Conservation (phyloP, 2,888 invertebrate genomes). For the Heteromurus nitidus region DNA sequence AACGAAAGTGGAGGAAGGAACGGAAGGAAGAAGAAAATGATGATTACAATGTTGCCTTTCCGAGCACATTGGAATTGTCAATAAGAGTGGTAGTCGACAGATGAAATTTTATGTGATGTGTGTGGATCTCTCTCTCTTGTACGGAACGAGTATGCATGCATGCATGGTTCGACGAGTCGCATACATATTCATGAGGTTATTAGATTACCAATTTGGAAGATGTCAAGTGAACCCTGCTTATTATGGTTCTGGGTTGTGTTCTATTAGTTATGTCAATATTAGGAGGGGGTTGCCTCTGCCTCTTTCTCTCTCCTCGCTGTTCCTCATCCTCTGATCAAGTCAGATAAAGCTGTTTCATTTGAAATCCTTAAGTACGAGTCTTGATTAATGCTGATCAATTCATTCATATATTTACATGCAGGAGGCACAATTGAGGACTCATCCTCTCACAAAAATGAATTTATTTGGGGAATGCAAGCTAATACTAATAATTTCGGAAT, state of each 20-base stretch:
- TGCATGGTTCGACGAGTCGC: not conserved
- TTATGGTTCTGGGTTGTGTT: not conserved
- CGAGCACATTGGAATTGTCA: slow-evolving; percentile 48
- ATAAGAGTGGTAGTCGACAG: too few species aligned
- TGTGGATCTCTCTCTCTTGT: too few species aligned
- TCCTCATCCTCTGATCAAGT: not conserved
- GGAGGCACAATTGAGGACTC: too few species aligned
- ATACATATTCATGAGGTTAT: slow-evolving; percentile 68
- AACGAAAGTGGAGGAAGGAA: not conserved
- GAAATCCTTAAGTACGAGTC: not conserved
- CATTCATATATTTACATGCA: not conserved
- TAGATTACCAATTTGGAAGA: slow-evolving; percentile 62
- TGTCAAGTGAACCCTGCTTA: slow-evolving; percentile 60
- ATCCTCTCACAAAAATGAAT: not conserved
- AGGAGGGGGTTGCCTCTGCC: not conserved
- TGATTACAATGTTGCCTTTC: slow-evolving; percentile 23
- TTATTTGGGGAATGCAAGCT: too few species aligned
- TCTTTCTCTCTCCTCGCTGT: too few species aligned
- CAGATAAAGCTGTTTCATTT: slow-evolving; percentile 1
- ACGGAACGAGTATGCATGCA: slow-evolving; percentile 19
- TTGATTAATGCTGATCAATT: slow-evolving; percentile 1
- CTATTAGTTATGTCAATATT: slow-evolving; percentile 29
- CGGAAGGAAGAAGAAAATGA: slow-evolving; percentile 26
- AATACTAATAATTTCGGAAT: too few species aligned
- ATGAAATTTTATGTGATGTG: too few species aligned